These are phyloP conservation scores for Therioaphis trifolii DNA, from an alignment of 2,888 invertebrate genomes.

Conservation along the genomic window DNA sequence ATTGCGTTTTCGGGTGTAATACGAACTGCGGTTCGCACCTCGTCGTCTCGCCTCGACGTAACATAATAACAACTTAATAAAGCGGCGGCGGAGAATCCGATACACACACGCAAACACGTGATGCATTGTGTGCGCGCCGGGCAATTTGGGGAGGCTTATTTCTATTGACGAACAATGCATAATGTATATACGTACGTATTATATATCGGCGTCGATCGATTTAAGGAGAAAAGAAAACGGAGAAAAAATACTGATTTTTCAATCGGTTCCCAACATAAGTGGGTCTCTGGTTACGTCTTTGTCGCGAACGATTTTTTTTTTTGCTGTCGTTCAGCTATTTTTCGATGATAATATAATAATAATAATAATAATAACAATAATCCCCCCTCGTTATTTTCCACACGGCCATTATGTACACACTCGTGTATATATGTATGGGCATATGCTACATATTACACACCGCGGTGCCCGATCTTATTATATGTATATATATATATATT, in stretches of 20 bases:
- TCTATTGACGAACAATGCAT: slow-evolving; percentile 23
- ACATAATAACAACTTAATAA: slow-evolving; percentile 46
- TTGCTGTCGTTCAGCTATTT: slow-evolving; percentile 49
- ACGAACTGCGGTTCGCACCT: slow-evolving; percentile 26
- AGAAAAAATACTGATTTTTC: slow-evolving; percentile 47
- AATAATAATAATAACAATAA: slow-evolving; percentile 28
- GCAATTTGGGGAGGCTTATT: slow-evolving; percentile 58
- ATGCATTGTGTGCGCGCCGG: background rate
- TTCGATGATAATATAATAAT: slow-evolving; percentile 28
- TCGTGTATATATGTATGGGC: too few relatives aligned
- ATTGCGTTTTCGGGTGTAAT: slow-evolving; percentile 40
- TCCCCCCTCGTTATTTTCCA: slow-evolving; percentile 57
- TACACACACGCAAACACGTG: background rate
- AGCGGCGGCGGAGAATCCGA: slow-evolving; percentile 33
- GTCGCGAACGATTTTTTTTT: slow-evolving; percentile 28
- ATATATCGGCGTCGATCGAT: slow-evolving; percentile 55
- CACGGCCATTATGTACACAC: slow-evolving; percentile 8
- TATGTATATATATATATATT: too few relatives aligned
- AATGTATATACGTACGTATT: too few relatives aligned
- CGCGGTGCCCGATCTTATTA: too few relatives aligned
- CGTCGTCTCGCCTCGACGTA: slow-evolving; percentile 32
- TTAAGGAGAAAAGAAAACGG: background rate
- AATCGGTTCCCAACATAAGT: slow-evolving; percentile 54
- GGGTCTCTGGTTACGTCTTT: slow-evolving; percentile 58
- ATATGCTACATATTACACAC: too few relatives aligned